Base-by-base conservation (phyloP, 2,888 invertebrate species). In the Parasteatoda lunata region DNA sequence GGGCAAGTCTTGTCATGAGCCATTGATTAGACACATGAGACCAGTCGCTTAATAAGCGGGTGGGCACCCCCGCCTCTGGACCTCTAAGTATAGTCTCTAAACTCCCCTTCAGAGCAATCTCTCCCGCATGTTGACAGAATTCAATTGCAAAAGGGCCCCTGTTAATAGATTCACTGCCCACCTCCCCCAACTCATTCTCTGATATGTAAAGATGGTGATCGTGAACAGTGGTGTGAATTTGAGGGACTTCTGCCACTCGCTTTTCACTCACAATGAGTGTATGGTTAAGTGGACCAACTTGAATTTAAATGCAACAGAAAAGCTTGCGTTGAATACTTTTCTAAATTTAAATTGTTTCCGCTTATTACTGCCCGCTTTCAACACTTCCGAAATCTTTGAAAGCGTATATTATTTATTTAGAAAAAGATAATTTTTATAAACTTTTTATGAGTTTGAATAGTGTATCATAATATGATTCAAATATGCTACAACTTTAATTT, bases 11-110 rank as follows among this genome's bases (percentile, higher is more conserved):
- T 87, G 86, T 87, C 86, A 87, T 78, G 86, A 87, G 86, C 82
- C 86, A 87, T 87, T 87, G 86, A 87, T 87, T 87, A 87, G 86
- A 87, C 86, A 87, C 86, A 87, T 87, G 86, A 87, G 86, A 87
- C 86, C 77, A 69, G 86, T 77, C 86, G 77, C 86, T 80, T 87
- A 87, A 87, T 87, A 87, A 87, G 81, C 68, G 86, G 86, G 77
- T 78, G 80, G 79, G 52, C n/a, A 48, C 49, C 5, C 47, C 72
- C 47, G 13, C 77, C 72, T 30, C 30, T 11, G 68, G 77, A 54
- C 72, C 78, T 54, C 72, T 78, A 78, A 84, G 59, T 78, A 78
- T 64, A 84, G 84, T 72, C 75, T 30, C 30, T 81, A 78, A 45
- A 45, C 72, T 59, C 71, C 52, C 82, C 66, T 72, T 48, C 52